These are phyloP conservation scores for Rhinogobio ventralis DNA, from an alignment of 2,797 vertebrate species.

Conservation along the genomic window DNA sequence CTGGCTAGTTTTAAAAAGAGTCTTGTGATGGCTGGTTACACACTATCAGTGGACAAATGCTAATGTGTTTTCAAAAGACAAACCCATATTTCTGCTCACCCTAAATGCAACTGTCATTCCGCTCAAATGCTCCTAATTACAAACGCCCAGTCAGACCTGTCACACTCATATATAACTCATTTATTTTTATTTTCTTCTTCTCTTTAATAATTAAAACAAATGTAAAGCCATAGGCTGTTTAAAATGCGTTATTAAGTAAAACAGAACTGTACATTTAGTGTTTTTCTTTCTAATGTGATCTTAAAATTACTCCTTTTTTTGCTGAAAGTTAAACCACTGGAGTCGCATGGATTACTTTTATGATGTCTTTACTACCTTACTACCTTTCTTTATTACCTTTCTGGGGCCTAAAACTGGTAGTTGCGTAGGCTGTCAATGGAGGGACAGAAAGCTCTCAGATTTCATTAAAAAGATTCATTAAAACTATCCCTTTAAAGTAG, in stretches of 20 bases:
- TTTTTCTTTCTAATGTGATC: background rate
- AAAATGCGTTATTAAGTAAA: background rate
- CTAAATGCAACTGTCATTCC: slow-evolving; percentile 44
- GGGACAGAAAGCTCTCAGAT: no score
- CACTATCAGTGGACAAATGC: slow-evolving; percentile 43
- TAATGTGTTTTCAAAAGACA: slow-evolving; percentile 45
- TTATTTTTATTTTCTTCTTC: background rate
- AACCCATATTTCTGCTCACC: slow-evolving; percentile 24
- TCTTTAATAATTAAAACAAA: background rate
- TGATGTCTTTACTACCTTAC: no score
- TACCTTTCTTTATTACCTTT: no score
- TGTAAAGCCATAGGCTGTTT: background rate
- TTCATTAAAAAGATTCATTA: no score
- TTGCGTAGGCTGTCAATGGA: no score
- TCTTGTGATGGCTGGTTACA: slow-evolving; percentile 45
- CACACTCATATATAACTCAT: background rate
- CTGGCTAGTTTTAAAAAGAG: slow-evolving; percentile 68
- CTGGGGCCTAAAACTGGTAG: no score
- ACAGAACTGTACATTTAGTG: background rate
- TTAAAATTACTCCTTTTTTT: background rate
- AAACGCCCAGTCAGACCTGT: background rate
- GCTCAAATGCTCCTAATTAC: slow-evolving; percentile 18
- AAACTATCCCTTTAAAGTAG: no score
- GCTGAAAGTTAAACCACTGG: no score
- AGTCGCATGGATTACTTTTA: no score